Base-by-base conservation (phyloP, 2,797 vertebrate genomes). In the Melanitta fusca region DNA sequence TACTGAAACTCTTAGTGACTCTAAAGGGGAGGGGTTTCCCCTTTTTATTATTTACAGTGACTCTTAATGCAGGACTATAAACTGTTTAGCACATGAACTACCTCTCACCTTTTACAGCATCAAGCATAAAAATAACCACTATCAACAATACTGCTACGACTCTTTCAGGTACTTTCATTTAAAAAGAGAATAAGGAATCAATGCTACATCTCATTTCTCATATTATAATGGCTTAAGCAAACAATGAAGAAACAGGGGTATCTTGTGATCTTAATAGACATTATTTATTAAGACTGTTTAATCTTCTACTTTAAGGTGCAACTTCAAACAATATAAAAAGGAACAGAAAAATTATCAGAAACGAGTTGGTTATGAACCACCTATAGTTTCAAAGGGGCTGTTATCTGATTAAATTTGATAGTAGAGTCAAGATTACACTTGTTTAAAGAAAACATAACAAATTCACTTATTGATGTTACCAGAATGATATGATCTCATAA, bases 351-450 rank as follows among this genome's bases (percentile, higher is more conserved):
- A 57, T 3, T 30, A 71, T 21, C 4, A 41, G 79, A 87, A 77
- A 74, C 28, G 6, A 80, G 10, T 14, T 66, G 38, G 41, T 20
- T 22, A 53, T n/a, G 51, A 91, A 66, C 17, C 12, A 66, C 18
- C 38, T 54, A 24, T 8, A 38, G 25, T 68, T 89, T 84, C 53
- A 85, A 80, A 81, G 88, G 32, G 5, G 6, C 38, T 60, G 4
- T 47, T 73, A 71, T 30, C 73, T 77, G 41, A 78, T 62, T 93
- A 38, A 34, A 77, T 62, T 85, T 75, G 30, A 25, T 61, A 3
- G 36, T 60, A 27, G 10, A 83, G 60, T 72, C 68, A 94, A 95
- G 75, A 91, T 74, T 85, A 82, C 24, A 78, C 78, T 82, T 89
- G 45, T 30, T 61, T 39, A 81, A 75, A 58, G 71, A 80, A 41